These are phyloP conservation scores for Pangasius macronema DNA, from an alignment of 2,797 vertebrate species.

Conservation along the genomic window DNA sequence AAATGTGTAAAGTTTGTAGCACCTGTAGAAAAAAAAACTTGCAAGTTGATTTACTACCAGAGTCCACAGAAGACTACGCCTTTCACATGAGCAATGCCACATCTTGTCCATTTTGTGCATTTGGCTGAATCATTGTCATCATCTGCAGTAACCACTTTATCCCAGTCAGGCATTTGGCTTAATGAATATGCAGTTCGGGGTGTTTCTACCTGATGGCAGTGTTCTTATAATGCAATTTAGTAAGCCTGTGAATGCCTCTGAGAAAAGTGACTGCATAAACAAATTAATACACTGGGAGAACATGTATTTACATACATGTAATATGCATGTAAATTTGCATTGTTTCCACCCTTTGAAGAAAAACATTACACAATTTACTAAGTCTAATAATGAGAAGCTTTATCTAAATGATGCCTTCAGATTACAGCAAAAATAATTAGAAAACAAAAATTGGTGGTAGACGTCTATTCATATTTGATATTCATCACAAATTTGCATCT, in stretches of 20 bases:
- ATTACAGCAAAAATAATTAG: slow-evolving; percentile 5
- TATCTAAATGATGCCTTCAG: neutral
- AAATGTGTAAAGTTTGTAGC: neutral
- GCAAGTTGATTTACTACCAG: neutral
- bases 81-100: neutral
- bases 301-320: neutral
- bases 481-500: neutral
- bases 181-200: neutral
- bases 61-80: neutral
- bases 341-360: neutral
- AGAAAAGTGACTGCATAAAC: neutral
- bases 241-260: neutral
- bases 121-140: neutral
- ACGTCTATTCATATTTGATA: neutral
- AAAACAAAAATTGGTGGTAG: neutral
- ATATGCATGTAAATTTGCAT: neutral
- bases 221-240: neutral
- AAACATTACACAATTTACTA: neutral
- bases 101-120: neutral
- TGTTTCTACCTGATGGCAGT: neutral
- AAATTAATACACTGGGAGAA: neutral
- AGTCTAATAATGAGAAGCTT: neutral
- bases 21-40: neutral
- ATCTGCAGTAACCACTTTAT: neutral
- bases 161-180: neutral